A percentile compares a stretch with the other conserved stretches of the same genome.
Evolutionary conservation across 2,797 vertebrate genomes (phyloP).

Genomic region (Sebastes jordani): DNA sequence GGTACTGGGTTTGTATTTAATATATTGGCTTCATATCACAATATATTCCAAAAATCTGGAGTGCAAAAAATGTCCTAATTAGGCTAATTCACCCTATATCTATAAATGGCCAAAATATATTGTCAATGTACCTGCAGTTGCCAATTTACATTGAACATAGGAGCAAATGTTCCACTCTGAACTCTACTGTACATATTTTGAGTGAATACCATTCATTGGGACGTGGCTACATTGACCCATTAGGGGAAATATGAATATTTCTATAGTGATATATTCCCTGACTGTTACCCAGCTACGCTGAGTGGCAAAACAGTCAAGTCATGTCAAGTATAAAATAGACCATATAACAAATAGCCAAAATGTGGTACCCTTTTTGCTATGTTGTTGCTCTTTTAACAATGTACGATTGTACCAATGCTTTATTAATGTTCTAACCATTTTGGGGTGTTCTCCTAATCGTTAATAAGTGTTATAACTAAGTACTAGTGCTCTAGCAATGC

Average conservation of each 20-base stretch:
- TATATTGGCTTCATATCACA: no score
- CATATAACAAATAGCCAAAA: background rate
- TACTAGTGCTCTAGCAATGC: background rate
- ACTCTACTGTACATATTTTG: background rate
- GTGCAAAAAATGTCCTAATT: no score
- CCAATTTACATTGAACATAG: background rate
- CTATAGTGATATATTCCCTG: background rate
- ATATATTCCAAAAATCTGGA: no score
- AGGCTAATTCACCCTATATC: background rate
- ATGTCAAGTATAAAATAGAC: background rate
- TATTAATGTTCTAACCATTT: background rate
- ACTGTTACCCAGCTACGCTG: background rate
- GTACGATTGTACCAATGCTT: background rate
- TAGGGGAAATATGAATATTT: background rate
- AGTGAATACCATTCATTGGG: background rate
- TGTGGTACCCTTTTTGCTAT: background rate
- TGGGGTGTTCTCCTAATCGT: background rate
- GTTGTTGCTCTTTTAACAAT: background rate
- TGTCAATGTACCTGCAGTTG: background rate
- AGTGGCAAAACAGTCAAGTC: background rate
- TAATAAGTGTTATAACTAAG: background rate
- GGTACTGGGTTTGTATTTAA: no score
- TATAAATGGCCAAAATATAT: background rate
- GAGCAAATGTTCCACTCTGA: background rate
- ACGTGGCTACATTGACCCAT: background rate